Conservation (phyloP, 1,140 invertebrate genomes). For the Periplaneta americana region DNA sequence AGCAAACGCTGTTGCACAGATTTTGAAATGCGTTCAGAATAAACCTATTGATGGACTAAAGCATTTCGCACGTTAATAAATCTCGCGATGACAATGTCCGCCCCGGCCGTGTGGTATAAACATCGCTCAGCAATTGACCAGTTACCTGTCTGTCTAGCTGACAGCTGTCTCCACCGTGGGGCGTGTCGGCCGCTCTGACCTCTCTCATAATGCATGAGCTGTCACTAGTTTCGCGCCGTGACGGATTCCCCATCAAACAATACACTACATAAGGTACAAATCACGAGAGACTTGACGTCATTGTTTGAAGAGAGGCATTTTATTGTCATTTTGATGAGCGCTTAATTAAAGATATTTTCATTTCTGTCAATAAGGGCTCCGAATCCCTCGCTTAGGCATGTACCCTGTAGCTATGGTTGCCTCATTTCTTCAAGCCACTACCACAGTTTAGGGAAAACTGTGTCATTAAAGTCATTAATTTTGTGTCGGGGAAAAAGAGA, state of each 20-base stretch:
- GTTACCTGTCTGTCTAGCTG: background rate
- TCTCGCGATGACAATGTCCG: background rate
- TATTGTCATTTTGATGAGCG: no score
- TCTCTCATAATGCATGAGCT: background rate
- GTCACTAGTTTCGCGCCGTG: background rate
- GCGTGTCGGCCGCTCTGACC: background rate
- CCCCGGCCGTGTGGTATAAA: background rate
- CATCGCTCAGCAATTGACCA: no score
- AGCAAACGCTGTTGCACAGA: no score
- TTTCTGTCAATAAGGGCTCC: no score
- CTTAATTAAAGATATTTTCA: no score
- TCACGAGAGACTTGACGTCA: background rate
- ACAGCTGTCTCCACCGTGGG: background rate
- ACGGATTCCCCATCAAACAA: background rate
- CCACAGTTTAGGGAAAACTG: no score
- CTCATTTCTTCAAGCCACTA: no score
- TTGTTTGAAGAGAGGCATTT: background rate
- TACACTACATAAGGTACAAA: background rate
- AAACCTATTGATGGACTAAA: background rate
- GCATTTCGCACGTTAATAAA: background rate
- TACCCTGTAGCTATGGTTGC: no score
- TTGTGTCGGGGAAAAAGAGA: no score
- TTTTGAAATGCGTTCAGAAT: background rate
- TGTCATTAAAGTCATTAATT: no score
- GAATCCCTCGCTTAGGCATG: no score